Percentiles rank a stretch among this genome's conserved stretches.
phyloP scores from a whole-genome alignment of 92 coral and sea anemone genomes.

The Porites rus region DNA sequence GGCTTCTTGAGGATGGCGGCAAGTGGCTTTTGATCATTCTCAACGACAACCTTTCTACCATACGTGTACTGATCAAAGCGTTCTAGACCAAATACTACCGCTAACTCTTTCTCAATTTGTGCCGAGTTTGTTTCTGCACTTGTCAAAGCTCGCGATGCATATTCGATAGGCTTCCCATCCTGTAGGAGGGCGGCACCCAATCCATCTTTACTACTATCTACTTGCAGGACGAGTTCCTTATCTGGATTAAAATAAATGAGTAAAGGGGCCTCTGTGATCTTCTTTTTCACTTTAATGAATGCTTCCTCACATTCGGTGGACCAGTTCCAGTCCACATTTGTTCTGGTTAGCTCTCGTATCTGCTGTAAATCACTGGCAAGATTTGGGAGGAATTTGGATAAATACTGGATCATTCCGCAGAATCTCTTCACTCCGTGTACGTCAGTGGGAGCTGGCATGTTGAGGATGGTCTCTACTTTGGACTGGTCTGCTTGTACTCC shows the following conservation, averaged over 20 bases:
- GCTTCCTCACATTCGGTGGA: slow-evolving; percentile 22
- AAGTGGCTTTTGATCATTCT: slow-evolving; percentile 51
- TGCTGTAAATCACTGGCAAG: slow-evolving; percentile 32
- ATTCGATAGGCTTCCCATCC: slow-evolving; percentile 27
- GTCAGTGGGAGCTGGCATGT: slow-evolving; percentile 24
- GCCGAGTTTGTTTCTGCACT: slow-evolving; percentile 37
- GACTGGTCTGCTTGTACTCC: slow-evolving; percentile 60
- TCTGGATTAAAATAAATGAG: slow-evolving; percentile 49
- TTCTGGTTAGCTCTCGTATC: slow-evolving; percentile 34
- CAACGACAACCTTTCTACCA: slow-evolving; percentile 2
- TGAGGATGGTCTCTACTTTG: slow-evolving; percentile 25
- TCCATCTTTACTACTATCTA: slow-evolving; percentile 34
- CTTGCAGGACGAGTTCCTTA: slow-evolving; percentile 15
- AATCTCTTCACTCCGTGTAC: slow-evolving; percentile 31
- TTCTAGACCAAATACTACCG: slow-evolving; percentile 40
- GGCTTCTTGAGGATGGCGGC: slow-evolving; percentile 41
- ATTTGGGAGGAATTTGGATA: slow-evolving; percentile 45
- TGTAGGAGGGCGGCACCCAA: slow-evolving; percentile 35
- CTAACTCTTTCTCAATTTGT: slow-evolving; percentile 44
- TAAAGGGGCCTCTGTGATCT: slow-evolving; percentile 39
- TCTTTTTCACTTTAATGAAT: slow-evolving; percentile 28
- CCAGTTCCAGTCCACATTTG: slow-evolving; percentile 24
- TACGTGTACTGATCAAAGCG: slow-evolving; percentile 38
- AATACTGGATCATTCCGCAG: slow-evolving; percentile 43
- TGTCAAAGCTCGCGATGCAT: slow-evolving; percentile 43